Evolutionary conservation across 1,140 invertebrate species (phyloP).

Genomic region (Sitodiplosis mosellana): DNA sequence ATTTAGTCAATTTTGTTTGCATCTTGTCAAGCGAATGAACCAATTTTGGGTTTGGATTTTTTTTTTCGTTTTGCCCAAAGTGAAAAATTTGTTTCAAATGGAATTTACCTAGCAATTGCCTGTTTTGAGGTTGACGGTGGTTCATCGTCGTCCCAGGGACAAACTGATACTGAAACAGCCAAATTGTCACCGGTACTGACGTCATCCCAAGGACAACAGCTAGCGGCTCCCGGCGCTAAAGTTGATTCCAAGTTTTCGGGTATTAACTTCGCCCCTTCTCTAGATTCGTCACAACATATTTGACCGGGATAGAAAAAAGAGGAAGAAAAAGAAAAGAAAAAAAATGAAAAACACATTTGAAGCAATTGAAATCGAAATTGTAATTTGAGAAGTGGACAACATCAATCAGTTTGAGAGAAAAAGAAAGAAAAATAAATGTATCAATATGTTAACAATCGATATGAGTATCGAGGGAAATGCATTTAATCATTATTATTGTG

Average conservation of each 20-base stretch:
- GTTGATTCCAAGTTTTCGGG: slow-evolving; percentile 17
- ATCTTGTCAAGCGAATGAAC: too few species aligned
- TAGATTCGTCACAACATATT: background rate
- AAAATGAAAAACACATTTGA: background rate
- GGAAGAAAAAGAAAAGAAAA: background rate
- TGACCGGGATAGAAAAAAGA: background rate
- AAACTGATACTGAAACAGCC: slow-evolving; percentile 15
- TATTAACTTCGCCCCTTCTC: slow-evolving; percentile 14
- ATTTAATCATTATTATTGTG: background rate
- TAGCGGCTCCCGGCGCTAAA: slow-evolving; percentile 20
- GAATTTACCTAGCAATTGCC: slow-evolving; percentile 3
- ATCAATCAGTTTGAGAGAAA: background rate
- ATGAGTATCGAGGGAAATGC: background rate
- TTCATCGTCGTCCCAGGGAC: slow-evolving; percentile 15
- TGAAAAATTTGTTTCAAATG: background rate
- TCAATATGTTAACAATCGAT: background rate
- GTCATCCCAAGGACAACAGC: slow-evolving; percentile 50
- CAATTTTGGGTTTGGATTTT: background rate
- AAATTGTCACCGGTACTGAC: slow-evolving; percentile 10
- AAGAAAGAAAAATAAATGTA: background rate
- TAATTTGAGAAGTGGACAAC: background rate
- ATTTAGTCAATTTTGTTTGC: background rate
- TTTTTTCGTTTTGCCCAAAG: background rate
- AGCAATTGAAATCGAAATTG: background rate
- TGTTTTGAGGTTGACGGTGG: background rate